Evolutionary conservation across 2,888 invertebrate species (phyloP).

Genomic region (Lepeophtheirus nordmannii): DNA sequence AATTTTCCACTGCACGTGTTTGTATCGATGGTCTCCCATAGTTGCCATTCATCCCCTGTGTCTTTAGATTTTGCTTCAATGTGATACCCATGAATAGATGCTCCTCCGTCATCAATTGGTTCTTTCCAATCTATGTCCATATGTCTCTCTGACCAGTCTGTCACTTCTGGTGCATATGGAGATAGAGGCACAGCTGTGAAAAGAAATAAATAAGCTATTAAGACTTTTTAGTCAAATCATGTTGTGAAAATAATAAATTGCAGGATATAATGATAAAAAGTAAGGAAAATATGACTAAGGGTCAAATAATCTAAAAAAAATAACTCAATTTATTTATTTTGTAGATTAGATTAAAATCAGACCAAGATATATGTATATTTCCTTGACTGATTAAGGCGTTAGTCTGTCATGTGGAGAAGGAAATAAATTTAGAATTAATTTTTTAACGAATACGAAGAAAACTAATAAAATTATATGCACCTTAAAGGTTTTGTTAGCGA

Average conservation of each 20-base stretch:
- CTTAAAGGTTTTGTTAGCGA: not conserved
- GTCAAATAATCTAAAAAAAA: not conserved
- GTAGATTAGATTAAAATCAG: too few relatives aligned
- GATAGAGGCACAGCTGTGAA: conserved; percentile 45
- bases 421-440: not conserved
- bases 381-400: too few relatives aligned
- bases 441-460: not conserved
- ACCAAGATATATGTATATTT: too few relatives aligned
- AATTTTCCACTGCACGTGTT: conserved; percentile 46
- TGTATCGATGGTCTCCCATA: conserved; percentile 33
- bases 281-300: not conserved
- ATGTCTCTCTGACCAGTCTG: conserved; percentile 80
- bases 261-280: too few relatives aligned
- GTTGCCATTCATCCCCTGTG: conserved; percentile 54
- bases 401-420: too few relatives aligned
- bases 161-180: conserved; percentile 71
- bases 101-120: conserved; percentile 75
- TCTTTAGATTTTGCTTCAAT: conserved; percentile 79
- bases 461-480: not conserved
- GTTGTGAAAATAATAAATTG: not conserved
- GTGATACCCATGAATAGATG: conserved; percentile 79
- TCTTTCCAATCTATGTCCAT: conserved; percentile 79
- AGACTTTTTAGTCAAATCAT: not conserved
- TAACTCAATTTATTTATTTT: too few relatives aligned
- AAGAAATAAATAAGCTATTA: not conserved